Percentiles rank a stretch among this genome's conserved stretches.
phyloP scores from a whole-genome alignment of 1,140 invertebrate species.

The Bradysia coprophila region DNA sequence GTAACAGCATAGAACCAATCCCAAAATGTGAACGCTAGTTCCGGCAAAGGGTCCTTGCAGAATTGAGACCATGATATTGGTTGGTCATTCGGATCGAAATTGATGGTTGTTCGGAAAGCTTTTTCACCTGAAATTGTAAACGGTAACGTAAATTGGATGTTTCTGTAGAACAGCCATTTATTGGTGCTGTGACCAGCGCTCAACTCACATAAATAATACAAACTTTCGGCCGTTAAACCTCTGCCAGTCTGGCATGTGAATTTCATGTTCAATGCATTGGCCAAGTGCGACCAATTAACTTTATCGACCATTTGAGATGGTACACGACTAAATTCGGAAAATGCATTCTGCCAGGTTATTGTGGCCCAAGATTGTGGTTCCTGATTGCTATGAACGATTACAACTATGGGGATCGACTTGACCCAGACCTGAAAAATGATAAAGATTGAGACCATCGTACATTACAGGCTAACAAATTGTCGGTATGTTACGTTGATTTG shows the following conservation, averaged over 20 bases:
- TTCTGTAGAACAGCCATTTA: neutral
- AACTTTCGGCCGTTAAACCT: conserved; percentile 58
- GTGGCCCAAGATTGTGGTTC: conserved; percentile 89
- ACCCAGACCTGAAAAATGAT: conserved; percentile 49
- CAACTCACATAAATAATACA: conserved; percentile 53
- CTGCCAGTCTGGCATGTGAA: conserved; percentile 63
- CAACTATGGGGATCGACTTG: conserved; percentile 76
- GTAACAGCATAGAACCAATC: conserved; percentile 93
- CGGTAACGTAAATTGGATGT: neutral
- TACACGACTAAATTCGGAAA: conserved; percentile 65
- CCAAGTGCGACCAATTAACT: conserved; percentile 62
- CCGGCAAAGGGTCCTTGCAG: conserved; percentile 74
- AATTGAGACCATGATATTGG: conserved; percentile 71
- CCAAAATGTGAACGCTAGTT: conserved; percentile 87
- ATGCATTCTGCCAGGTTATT: conserved; percentile 89
- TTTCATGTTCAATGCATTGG: conserved; percentile 70
- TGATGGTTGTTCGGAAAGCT: conserved; percentile 12
- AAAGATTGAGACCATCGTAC: no score
- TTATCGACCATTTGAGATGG: conserved; percentile 77
- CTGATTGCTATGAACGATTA: conserved; percentile 91
- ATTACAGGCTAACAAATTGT: neutral
- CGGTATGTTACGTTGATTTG: neutral
- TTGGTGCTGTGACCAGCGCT: neutral
- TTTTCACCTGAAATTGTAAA: conserved; percentile 1
- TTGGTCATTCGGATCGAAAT: conserved; percentile 10